phyloP scores from a whole-genome alignment of 92 coral and sea anemone species.

The Epizoanthus illoricatus region DNA sequence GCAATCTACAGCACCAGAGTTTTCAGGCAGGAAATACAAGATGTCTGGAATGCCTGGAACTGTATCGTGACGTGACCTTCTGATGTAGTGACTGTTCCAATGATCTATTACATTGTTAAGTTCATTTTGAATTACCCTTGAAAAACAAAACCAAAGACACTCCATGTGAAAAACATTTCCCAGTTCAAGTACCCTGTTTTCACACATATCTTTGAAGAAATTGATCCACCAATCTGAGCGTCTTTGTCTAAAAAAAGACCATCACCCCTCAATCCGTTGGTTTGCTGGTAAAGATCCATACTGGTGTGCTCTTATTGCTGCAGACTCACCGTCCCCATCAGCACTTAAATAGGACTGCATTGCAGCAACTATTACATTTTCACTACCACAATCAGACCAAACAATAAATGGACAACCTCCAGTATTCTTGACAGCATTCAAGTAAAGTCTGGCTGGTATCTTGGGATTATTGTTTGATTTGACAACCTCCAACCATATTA shows the following conservation, averaged over 20 bases:
- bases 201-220: constrained; percentile 51
- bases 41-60: constrained; percentile 72
- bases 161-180: constrained; percentile 44
- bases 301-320: constrained; percentile 61
- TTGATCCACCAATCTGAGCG: constrained; percentile 64
- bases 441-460: constrained; percentile 43
- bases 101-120: constrained; percentile 68
- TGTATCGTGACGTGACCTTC: constrained; percentile 61
- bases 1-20: constrained; percentile 58
- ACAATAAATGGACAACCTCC: constrained; percentile 54
- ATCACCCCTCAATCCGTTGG: constrained; percentile 54
- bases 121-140: constrained; percentile 59
- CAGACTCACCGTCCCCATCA: constrained; percentile 43
- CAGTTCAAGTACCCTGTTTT: constrained; percentile 51
- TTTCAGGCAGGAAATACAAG: constrained; percentile 61
- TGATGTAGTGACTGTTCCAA: constrained; percentile 71
- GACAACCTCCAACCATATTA: constrained; percentile 53
- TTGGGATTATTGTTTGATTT: constrained; percentile 55
- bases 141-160: constrained; percentile 38
- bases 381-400: constrained; percentile 61
- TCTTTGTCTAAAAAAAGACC: constrained; percentile 54
- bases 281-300: constrained; percentile 57
- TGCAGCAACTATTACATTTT: constrained; percentile 57
- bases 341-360: constrained; percentile 53
- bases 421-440: constrained; percentile 47